phyloP scores from a whole-genome alignment of 2,113 vertebrate genomes.

The Myxocyprinus asiaticus region DNA sequence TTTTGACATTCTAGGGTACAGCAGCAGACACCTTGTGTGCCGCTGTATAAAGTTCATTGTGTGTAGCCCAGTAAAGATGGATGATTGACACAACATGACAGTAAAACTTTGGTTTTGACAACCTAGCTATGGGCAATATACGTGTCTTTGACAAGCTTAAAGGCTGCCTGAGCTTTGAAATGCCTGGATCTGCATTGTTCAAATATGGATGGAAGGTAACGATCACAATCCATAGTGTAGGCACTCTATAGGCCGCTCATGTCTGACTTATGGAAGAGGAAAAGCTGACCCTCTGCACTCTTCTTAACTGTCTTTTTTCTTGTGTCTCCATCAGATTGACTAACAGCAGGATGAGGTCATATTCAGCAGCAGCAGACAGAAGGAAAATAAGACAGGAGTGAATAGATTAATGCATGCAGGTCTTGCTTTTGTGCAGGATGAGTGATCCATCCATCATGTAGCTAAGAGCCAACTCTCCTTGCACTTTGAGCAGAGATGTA shows the following conservation, averaged over 20 bases:
- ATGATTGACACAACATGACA: slow-evolving; percentile 14
- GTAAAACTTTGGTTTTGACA: slow-evolving; percentile 18
- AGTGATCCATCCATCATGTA: slow-evolving; percentile 29
- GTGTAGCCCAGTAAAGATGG: background rate
- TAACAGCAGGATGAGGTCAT: slow-evolving; percentile 32
- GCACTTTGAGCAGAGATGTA: background rate
- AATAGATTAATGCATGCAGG: slow-evolving; percentile 38
- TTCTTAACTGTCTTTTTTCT: slow-evolving; percentile 6
- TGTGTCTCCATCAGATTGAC: background rate
- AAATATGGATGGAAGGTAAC: slow-evolving; percentile 3
- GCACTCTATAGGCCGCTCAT: background rate
- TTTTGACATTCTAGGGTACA: background rate
- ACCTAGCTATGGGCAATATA: background rate
- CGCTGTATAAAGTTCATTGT: background rate
- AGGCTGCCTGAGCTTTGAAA: slow-evolving; percentile 10
- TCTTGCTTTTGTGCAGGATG: slow-evolving; percentile 32
- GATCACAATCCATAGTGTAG: background rate
- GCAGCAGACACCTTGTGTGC: background rate
- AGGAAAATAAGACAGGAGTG: slow-evolving; percentile 26
- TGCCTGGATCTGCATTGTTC: slow-evolving; percentile 23
- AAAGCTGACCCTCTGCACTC: slow-evolving; percentile 10
- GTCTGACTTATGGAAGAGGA: slow-evolving; percentile 17
- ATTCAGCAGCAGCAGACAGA: slow-evolving; percentile 18
- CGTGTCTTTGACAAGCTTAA: background rate
- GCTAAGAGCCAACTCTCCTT: slow-evolving; percentile 3